phyloP scores from a whole-genome alignment of 2,888 invertebrate genomes.

The Aporophyla nigra region DNA sequence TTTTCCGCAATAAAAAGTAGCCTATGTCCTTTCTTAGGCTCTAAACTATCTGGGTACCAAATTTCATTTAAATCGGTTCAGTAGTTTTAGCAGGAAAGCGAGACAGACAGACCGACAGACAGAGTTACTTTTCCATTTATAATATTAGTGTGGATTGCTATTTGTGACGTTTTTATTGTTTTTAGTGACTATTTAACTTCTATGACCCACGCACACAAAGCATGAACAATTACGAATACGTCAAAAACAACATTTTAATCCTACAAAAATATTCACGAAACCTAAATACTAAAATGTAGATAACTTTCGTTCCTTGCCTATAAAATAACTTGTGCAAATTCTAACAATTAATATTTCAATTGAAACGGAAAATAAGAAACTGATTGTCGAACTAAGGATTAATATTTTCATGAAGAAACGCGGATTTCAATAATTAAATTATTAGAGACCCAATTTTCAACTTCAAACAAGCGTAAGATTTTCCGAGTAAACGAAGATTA shows the following conservation, averaged over 20 bases:
- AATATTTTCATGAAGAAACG: constrained; percentile 19
- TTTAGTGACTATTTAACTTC: not conserved
- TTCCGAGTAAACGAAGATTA: constrained; percentile 18
- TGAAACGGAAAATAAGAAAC: constrained; percentile 28
- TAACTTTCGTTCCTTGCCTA: not conserved
- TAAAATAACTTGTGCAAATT: constrained; percentile 1
- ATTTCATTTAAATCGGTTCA: no score
- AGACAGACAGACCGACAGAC: no score
- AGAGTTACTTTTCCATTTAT: no score
- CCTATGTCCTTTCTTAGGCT: no score
- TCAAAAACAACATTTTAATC: not conserved
- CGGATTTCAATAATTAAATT: constrained; percentile 40
- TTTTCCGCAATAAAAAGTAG: no score
- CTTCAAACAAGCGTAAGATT: constrained; percentile 27
- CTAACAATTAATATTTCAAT: constrained; percentile 14
- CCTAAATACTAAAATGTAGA: not conserved
- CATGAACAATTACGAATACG: not conserved
- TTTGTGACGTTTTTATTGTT: not conserved
- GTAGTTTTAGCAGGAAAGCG: no score
- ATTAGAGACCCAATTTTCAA: constrained; percentile 27
- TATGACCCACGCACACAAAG: not conserved
- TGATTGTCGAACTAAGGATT: constrained; percentile 22
- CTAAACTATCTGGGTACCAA: no score
- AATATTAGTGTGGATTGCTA: no score
- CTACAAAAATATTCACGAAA: not conserved